phyloP scores from a whole-genome alignment of 1,140 invertebrate species.

The Caenorhabditis elegans region WBcel235 BX284605.5:7958501-7959000 shows the following conservation, averaged over 20 bases:
- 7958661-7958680: not conserved
- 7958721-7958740: not conserved
- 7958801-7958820: not conserved
- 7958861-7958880: not conserved
- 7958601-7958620: not conserved
- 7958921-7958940: too few species aligned
- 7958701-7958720: not conserved
- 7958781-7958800: not conserved
- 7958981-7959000: too few species aligned
- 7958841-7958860: not conserved
- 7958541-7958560: not conserved
- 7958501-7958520: too few species aligned
- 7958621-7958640: slow-evolving; percentile 5
- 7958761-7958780: not conserved
- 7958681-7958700: not conserved
- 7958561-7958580: not conserved
- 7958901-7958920: too few species aligned
- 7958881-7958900: not conserved
- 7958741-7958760: not conserved
- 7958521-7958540: too few species aligned
- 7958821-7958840: not conserved
- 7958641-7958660: not conserved
- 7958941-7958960: too few species aligned
- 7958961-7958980: too few species aligned
- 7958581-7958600: slow-evolving; percentile 1